Conservation (phyloP, 2,113 vertebrate species). For the Empidonax traillii region DNA sequence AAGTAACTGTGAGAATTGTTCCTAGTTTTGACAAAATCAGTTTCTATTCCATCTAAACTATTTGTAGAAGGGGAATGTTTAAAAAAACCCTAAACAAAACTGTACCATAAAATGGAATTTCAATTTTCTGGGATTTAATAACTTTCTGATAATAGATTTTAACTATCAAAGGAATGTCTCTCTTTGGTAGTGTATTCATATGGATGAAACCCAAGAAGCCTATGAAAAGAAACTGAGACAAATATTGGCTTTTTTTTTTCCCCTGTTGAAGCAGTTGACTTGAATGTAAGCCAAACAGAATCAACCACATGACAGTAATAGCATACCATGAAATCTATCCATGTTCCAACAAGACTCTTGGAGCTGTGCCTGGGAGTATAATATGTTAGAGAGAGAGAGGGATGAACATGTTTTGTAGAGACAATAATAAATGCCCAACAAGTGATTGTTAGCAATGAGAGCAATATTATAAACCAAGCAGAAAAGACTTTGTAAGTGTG, state of each 20-base stretch:
- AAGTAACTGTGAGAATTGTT: not conserved
- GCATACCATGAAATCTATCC: constrained; percentile 5
- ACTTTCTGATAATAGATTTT: not conserved
- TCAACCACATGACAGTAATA: constrained; percentile 9
- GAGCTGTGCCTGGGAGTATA: not conserved
- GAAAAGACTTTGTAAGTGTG: not conserved
- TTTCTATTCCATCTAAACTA: not conserved
- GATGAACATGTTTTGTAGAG: not conserved
- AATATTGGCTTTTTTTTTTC: not conserved
- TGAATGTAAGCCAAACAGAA: constrained; percentile 13
- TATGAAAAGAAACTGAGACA: not conserved
- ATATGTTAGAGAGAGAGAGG: not conserved
- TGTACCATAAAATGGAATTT: not conserved
- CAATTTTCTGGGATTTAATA: not conserved
- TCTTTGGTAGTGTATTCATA: not conserved
- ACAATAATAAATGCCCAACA: not conserved
- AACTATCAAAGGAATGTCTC: not conserved
- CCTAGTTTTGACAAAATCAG: not conserved
- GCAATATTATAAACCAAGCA: not conserved
- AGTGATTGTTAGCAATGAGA: not conserved
- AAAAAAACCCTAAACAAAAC: fast-evolving
- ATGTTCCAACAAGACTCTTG: constrained; percentile 36
- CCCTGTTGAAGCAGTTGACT: not conserved
- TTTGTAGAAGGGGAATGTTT: not conserved
- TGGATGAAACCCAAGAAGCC: not conserved